Conservation (phyloP, 2,888 invertebrate species). For the Galeruca laticollis region DNA sequence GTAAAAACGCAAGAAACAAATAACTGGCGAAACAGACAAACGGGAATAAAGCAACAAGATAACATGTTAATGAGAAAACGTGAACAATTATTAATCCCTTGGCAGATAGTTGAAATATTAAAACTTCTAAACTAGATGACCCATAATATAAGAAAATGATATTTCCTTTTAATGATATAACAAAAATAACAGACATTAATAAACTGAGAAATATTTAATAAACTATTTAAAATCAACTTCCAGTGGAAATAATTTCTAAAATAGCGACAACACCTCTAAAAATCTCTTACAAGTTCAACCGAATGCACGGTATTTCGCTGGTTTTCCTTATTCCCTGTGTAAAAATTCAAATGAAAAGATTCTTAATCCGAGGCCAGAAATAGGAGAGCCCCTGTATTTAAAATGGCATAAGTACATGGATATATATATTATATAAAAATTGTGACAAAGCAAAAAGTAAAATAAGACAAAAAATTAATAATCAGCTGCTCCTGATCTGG, state of each 20-base stretch:
- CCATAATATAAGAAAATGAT: too few species aligned
- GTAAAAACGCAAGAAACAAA: too few species aligned
- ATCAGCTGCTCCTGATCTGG: constrained; percentile 45
- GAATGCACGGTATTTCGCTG: constrained; percentile 7
- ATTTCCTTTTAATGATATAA: not conserved
- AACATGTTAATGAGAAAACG: too few species aligned
- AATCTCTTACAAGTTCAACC: not conserved
- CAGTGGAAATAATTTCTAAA: not conserved
- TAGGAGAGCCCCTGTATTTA: constrained; percentile 40
- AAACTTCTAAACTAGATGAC: too few species aligned
- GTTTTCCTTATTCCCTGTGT: not conserved
- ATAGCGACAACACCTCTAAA: not conserved
- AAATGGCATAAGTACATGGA: constrained; percentile 47
- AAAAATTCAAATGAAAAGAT: constrained; percentile 32
- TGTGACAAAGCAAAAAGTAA: constrained; percentile 33
- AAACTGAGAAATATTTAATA: not conserved
- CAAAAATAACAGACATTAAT: not conserved
- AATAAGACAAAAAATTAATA: constrained; percentile 43
- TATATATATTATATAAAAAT: constrained; percentile 41
- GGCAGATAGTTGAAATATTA: too few species aligned
- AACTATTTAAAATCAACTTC: not conserved
- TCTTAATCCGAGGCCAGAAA: constrained; percentile 39
- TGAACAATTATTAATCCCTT: too few species aligned
- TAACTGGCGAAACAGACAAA: too few species aligned
- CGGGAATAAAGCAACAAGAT: too few species aligned